phyloP scores from a whole-genome alignment of 2,113 vertebrate genomes.

The Pedetes capensis region DNA sequence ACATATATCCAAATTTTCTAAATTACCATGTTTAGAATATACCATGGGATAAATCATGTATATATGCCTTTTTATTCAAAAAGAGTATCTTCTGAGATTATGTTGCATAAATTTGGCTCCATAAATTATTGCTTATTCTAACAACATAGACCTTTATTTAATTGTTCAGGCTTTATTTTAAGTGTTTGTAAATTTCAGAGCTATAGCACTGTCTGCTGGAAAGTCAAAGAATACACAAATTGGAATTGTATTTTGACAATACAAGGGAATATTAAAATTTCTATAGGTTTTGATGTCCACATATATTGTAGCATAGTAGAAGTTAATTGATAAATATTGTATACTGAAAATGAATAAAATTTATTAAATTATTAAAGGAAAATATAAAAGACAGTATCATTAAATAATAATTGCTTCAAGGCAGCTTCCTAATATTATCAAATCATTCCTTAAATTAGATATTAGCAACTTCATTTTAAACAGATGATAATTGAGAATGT shows the following conservation, averaged over 20 bases:
- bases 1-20: not conserved
- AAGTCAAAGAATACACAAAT: not conserved
- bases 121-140: not conserved
- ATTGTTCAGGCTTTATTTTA: not conserved
- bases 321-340: not conserved
- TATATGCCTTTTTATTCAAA: not conserved
- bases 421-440: not conserved
- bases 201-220: not conserved
- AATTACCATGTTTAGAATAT: not conserved
- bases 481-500: not conserved
- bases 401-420: not conserved
- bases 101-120: not conserved
- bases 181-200: not conserved
- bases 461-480: not conserved
- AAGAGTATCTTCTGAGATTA: not conserved
- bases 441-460: not conserved
- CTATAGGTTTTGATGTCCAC: not conserved
- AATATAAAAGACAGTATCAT: not conserved
- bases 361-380: conserved; percentile 25
- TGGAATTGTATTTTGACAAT: not conserved
- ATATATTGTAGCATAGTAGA: not conserved
- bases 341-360: not conserved
- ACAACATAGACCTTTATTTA: not conserved
- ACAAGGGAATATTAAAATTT: not conserved
- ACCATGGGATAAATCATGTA: not conserved